These are phyloP conservation scores for Autographa gamma DNA, from an alignment of 2,888 invertebrate genomes.

Conservation along the genomic window DNA sequence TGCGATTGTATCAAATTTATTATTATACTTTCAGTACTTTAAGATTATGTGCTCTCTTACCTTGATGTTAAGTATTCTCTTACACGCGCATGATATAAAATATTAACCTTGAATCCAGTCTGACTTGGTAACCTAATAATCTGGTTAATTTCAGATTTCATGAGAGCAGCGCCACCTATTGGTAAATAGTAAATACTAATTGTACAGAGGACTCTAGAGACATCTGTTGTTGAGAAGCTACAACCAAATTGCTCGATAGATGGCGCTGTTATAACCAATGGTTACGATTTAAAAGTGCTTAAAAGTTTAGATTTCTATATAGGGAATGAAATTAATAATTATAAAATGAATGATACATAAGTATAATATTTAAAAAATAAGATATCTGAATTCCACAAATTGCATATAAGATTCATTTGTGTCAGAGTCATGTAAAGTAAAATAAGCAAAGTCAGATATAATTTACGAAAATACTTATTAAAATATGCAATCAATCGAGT, in stretches of 20 bases:
- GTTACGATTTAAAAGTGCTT: neutral
- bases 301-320: no score
- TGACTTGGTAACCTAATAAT: slow-evolving; percentile 7
- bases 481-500: neutral
- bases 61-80: slow-evolving; percentile 3
- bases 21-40: neutral
- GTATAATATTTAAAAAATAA: no score
- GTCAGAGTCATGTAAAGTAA: neutral
- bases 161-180: slow-evolving; percentile 29
- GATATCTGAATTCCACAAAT: neutral
- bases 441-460: neutral
- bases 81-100: slow-evolving; percentile 1
- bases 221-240: slow-evolving; percentile 35
- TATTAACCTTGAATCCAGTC: neutral
- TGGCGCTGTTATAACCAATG: slow-evolving; percentile 26
- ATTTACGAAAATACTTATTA: neutral
- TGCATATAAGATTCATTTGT: neutral
- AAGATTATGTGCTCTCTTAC: neutral
- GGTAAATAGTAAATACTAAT: slow-evolving; percentile 17
- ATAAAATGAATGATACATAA: no score
- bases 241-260: slow-evolving; percentile 18
- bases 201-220: neutral
- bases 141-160: slow-evolving; percentile 7
- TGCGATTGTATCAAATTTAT: neutral
- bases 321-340: no score